Evolutionary conservation across 2,797 vertebrate genomes (phyloP).

Genomic region (Nannoperca obscura): DNA sequence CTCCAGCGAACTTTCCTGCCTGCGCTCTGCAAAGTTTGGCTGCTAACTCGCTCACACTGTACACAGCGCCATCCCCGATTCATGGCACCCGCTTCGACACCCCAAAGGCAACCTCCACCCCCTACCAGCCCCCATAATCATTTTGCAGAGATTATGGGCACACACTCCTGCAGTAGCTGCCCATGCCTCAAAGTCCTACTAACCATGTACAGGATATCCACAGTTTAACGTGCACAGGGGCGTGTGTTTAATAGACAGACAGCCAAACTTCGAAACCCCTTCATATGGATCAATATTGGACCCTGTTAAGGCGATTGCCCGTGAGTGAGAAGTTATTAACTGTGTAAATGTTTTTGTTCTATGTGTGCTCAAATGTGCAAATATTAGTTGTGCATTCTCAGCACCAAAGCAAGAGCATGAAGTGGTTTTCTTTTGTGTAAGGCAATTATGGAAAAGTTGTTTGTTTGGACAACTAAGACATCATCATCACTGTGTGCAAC

Average conservation of each 20-base stretch:
- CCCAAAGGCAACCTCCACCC: slow-evolving; percentile 77
- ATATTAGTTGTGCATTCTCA: not conserved
- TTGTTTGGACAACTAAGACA: slow-evolving; percentile 5
- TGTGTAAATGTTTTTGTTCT: not conserved
- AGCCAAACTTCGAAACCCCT: not conserved
- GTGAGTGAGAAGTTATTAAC: not conserved
- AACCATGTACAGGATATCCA: slow-evolving; percentile 41
- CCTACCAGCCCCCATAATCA: slow-evolving; percentile 50
- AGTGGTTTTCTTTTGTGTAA: not conserved
- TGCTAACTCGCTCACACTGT: slow-evolving; percentile 81
- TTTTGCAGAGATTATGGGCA: slow-evolving; percentile 50
- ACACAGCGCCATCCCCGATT: slow-evolving; percentile 87
- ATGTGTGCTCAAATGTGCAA: not conserved
- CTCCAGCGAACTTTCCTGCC: slow-evolving; percentile 77
- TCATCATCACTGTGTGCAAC: not conserved
- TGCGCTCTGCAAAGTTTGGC: slow-evolving; percentile 85
- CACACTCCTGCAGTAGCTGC: slow-evolving; percentile 47
- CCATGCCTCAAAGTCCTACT: slow-evolving; percentile 22
- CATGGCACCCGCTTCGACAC: slow-evolving; percentile 78
- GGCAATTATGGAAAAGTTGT: not conserved
- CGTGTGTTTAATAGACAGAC: slow-evolving; percentile 20
- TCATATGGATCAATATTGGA: not conserved
- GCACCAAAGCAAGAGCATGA: not conserved
- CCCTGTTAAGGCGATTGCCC: not conserved
- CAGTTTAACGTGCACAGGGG: slow-evolving; percentile 34